Percentiles rank a stretch among this genome's conserved stretches.
Conservation (phyloP, 1,140 invertebrate species). For the Drosophila gunungcola region DNA sequence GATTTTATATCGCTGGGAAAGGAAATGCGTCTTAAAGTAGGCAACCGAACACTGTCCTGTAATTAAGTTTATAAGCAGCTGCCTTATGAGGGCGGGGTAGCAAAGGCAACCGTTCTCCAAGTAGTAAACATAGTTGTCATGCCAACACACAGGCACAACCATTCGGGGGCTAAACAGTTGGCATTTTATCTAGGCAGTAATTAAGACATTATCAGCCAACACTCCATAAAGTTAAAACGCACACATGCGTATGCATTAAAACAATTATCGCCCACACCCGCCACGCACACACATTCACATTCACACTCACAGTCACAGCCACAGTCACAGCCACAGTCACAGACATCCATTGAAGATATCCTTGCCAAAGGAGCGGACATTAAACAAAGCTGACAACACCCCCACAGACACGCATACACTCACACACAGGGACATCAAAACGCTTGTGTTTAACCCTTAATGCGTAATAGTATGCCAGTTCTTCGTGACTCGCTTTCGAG, state of each 20-base stretch:
- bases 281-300: not conserved
- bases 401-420: constrained; percentile 5
- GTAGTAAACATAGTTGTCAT: constrained; percentile 80
- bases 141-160: constrained; percentile 35
- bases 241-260: constrained; percentile 80
- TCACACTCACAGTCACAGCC: not conserved
- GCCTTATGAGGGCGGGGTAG: constrained; percentile 5
- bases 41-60: constrained; percentile 46
- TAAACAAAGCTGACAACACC: constrained; percentile 72
- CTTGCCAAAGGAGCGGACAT: constrained; percentile 57
- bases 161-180: constrained; percentile 63
- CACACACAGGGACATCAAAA: constrained; percentile 51
- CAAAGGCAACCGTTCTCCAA: constrained; percentile 31
- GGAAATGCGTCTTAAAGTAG: constrained; percentile 43
- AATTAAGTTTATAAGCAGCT: constrained; percentile 79
- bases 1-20: constrained; percentile 12
- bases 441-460: constrained; percentile 81
- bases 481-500: constrained; percentile 24
- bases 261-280: constrained; percentile 70
- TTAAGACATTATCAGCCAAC: constrained; percentile 82
- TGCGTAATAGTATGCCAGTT: constrained; percentile 71
- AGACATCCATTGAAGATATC: constrained; percentile 68
- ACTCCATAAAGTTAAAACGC: constrained; percentile 82
- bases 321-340: constrained; percentile 1
- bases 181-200: constrained; percentile 82